Evolutionary conservation across 2,888 invertebrate genomes (phyloP).

Genomic region (Actias luna): DNA sequence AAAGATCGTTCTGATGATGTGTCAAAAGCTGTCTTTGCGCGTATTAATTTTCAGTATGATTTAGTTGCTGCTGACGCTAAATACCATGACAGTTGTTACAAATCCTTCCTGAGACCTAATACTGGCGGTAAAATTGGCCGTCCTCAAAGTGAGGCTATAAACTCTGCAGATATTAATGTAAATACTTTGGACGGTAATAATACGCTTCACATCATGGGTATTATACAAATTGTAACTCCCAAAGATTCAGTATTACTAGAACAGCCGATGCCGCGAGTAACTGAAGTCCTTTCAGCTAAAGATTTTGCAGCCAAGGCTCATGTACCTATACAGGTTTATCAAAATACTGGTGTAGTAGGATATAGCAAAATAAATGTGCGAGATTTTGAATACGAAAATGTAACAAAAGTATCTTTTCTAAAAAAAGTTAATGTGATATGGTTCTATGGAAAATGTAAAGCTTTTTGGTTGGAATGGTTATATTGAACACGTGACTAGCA

Average conservation of each 20-base stretch:
- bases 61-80: constrained; percentile 41
- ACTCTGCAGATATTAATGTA: constrained; percentile 30
- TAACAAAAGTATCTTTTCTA: constrained; percentile 28
- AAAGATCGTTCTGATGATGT: constrained; percentile 26
- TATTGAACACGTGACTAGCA: constrained; percentile 32
- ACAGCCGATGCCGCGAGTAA: constrained; percentile 29
- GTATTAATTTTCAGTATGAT: constrained; percentile 28
- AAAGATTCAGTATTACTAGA: constrained; percentile 33
- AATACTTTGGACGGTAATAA: constrained; percentile 9
- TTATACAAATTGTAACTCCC: constrained; percentile 28
- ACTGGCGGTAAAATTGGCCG: constrained; percentile 41
- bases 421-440: constrained; percentile 37
- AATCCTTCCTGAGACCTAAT: constrained; percentile 37
- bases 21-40: constrained; percentile 38
- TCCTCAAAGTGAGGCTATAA: constrained; percentile 39
- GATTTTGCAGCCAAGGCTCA: constrained; percentile 37
- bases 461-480: constrained; percentile 39
- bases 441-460: constrained; percentile 40
- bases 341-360: constrained; percentile 32
- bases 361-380: constrained; percentile 34
- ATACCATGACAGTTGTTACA: constrained; percentile 42
- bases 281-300: constrained; percentile 27
- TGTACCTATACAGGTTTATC: constrained; percentile 36
- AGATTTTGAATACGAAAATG: constrained; percentile 29
- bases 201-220: constrained; percentile 19